A percentile compares a stretch with the other conserved stretches of the same genome.
Conservation (phyloP, 2,113 vertebrate genomes). For the Sporophila hypoxantha region DNA sequence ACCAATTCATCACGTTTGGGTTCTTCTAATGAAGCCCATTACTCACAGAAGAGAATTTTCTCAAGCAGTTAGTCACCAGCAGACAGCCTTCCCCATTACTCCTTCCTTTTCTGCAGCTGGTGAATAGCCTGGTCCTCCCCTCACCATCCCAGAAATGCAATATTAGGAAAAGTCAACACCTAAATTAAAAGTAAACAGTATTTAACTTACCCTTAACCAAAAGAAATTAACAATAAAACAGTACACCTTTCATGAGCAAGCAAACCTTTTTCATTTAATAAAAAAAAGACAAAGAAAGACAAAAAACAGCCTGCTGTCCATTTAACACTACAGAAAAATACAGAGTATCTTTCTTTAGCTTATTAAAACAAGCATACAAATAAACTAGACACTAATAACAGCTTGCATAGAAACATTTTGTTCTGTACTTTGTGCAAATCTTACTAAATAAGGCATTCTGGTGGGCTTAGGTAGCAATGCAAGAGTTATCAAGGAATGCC, state of each 20-base stretch:
- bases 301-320: slow-evolving; percentile 34
- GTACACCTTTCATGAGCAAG: not conserved
- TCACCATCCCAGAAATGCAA: slow-evolving; percentile 35
- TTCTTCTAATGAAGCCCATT: slow-evolving; percentile 46
- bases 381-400: slow-evolving; percentile 8
- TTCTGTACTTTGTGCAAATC: slow-evolving; percentile 65
- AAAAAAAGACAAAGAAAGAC: not conserved
- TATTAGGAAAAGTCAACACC: slow-evolving; percentile 24
- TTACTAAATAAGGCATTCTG: slow-evolving; percentile 63
- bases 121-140: not conserved
- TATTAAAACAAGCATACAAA: slow-evolving; percentile 37
- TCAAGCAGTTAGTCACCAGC: slow-evolving; percentile 11
- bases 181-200: slow-evolving; percentile 27
- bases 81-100: slow-evolving; percentile 18
- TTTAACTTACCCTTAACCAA: slow-evolving; percentile 29
- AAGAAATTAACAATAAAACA: not conserved
- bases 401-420: slow-evolving; percentile 59
- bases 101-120: not conserved
- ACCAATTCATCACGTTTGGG: slow-evolving; percentile 24
- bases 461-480: slow-evolving; percentile 13
- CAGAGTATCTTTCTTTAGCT: slow-evolving; percentile 21
- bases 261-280: slow-evolving; percentile 12
- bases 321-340: slow-evolving; percentile 24
- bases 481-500: not conserved
- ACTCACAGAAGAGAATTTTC: slow-evolving; percentile 38